A percentile compares a stretch with the other conserved stretches of the same genome.
Conservation (phyloP, 2,888 invertebrate genomes). For the Pseudoips prasinana region DNA sequence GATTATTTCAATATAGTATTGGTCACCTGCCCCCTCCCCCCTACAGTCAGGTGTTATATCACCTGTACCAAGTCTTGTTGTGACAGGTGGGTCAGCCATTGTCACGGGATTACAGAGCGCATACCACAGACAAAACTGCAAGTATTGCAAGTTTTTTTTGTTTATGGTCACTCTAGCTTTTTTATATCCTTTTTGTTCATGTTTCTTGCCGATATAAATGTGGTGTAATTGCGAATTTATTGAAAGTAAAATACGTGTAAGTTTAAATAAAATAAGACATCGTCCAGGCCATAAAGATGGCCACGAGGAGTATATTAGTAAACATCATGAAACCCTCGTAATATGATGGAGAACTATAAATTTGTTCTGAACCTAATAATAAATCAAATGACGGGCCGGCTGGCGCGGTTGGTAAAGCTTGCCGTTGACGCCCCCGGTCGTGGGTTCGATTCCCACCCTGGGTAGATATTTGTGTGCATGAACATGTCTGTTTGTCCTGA, state of each 20-base stretch:
- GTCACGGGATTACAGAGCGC: constrained; percentile 51
- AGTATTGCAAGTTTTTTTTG: constrained; percentile 27
- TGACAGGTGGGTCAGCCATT: constrained; percentile 65
- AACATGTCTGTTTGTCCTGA: too few species aligned
- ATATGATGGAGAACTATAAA: too few species aligned
- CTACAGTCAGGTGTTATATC: constrained; percentile 58
- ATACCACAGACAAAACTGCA: constrained; percentile 26
- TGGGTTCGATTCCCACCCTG: too few species aligned
- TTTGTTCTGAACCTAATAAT: too few species aligned
- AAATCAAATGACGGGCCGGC: too few species aligned
- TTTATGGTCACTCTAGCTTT: constrained; percentile 15
- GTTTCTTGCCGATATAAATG: constrained; percentile 6
- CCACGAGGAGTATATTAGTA: too few species aligned
- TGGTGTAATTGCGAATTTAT: constrained; percentile 20
- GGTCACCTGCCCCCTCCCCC: constrained; percentile 24
- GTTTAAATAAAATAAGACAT: too few species aligned
- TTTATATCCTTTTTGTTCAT: not conserved
- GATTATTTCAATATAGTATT: constrained; percentile 35
- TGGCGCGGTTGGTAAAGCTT: too few species aligned
- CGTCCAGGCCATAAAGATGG: too few species aligned
- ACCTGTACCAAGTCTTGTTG: constrained; percentile 71
- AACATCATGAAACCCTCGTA: too few species aligned
- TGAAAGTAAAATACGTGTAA: constrained; percentile 2
- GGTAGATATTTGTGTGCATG: too few species aligned
- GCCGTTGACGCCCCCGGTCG: too few species aligned